phyloP scores from a whole-genome alignment of 2,797 vertebrate genomes.

The Silurus lanzhouensis region DNA sequence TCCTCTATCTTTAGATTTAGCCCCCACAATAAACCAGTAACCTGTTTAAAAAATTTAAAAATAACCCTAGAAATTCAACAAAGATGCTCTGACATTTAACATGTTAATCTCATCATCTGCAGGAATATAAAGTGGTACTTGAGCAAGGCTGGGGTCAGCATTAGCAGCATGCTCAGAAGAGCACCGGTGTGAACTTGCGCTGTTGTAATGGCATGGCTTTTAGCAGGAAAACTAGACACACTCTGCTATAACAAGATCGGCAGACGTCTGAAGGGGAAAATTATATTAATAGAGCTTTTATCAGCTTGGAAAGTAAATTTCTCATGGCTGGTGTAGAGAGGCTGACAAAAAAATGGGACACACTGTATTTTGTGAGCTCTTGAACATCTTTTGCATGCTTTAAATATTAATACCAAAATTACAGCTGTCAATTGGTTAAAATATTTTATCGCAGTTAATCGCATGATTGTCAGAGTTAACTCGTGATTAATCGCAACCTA shows the following conservation, averaged over 20 bases:
- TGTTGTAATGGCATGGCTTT: slow-evolving; percentile 44
- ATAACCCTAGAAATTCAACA: slow-evolving; percentile 27
- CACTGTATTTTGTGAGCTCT: not conserved
- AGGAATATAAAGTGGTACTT: slow-evolving; percentile 27
- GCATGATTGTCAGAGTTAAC: too few species aligned
- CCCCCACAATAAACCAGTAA: not conserved
- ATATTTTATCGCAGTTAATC: too few species aligned
- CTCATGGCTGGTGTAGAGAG: not conserved
- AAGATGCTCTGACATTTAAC: slow-evolving; percentile 52
- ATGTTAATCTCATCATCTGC: slow-evolving; percentile 38
- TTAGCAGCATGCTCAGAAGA: slow-evolving; percentile 50
- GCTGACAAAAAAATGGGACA: not conserved
- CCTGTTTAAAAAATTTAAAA: not conserved
- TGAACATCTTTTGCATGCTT: not conserved
- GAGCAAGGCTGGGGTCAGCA: slow-evolving; percentile 27
- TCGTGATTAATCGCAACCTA: too few species aligned
- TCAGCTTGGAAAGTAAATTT: slow-evolving; percentile 3
- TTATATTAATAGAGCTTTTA: slow-evolving; percentile 34
- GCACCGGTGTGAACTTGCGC: slow-evolving; percentile 48
- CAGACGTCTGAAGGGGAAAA: slow-evolving; percentile 20
- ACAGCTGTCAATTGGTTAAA: too few species aligned
- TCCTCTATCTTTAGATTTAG: not conserved
- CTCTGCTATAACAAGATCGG: slow-evolving; percentile 12
- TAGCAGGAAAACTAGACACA: slow-evolving; percentile 17
- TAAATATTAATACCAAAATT: not conserved